A percentile compares a stretch with the other conserved stretches of the same genome.
These are phyloP conservation scores for Protosalanx chinensis DNA, from an alignment of 2,797 vertebrate species.

Conservation along the genomic window DNA sequence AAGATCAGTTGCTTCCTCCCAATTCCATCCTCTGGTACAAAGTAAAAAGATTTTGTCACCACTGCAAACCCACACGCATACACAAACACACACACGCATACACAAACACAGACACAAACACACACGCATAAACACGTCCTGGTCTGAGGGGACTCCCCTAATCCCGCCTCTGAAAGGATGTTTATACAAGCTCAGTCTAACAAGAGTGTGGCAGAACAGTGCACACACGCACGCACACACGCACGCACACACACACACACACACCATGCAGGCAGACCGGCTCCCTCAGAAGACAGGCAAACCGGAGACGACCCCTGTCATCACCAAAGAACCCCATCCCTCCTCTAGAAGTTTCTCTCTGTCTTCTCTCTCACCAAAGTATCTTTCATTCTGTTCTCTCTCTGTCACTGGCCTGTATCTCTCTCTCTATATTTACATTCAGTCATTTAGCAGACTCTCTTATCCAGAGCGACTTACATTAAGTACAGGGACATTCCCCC, in stretches of 20 bases:
- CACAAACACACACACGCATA: slow-evolving; percentile 2
- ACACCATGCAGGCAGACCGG: slow-evolving; percentile 1
- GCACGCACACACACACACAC: slow-evolving; percentile 14
- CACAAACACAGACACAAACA: slow-evolving; percentile 4
- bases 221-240: slow-evolving; percentile 16
- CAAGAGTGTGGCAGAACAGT: slow-evolving; percentile 43
- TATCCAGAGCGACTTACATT: too few relatives aligned
- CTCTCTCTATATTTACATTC: too few relatives aligned
- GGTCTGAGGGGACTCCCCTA: slow-evolving; percentile 57
- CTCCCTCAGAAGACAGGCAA: slow-evolving; percentile 43
- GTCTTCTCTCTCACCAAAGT: slow-evolving; percentile 18
- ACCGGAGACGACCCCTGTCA: slow-evolving; percentile 54
- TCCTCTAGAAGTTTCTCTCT: slow-evolving; percentile 45
- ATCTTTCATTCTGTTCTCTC: slow-evolving; percentile 22
- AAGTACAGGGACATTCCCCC: too few relatives aligned
- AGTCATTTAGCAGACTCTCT: too few relatives aligned
- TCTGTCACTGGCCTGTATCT: too few relatives aligned
- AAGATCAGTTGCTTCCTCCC: slow-evolving; percentile 19
- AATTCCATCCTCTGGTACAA: slow-evolving; percentile 39
- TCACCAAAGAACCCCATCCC: slow-evolving; percentile 41
- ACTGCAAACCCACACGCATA: slow-evolving; percentile 1
- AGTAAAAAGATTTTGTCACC: slow-evolving; percentile 19
- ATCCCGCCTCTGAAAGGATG: slow-evolving; percentile 54
- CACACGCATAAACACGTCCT: slow-evolving; percentile 12
- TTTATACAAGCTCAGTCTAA: slow-evolving; percentile 63